Base-by-base conservation (phyloP, 2,113 vertebrate genomes). In the Corythoichthys intestinalis region DNA sequence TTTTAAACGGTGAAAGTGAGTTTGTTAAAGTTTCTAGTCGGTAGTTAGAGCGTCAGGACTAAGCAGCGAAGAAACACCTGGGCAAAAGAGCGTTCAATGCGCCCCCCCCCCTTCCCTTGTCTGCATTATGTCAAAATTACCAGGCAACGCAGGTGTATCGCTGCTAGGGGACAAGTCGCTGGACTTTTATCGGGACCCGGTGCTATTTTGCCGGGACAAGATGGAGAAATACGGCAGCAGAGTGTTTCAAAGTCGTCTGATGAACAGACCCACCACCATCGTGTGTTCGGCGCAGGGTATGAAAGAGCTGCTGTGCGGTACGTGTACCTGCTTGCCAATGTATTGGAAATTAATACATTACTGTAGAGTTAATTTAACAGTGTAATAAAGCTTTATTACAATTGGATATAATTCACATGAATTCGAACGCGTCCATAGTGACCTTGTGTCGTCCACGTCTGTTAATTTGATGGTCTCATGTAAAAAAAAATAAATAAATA, bases 141-240 rank as follows among this genome's bases (percentile, higher is more conserved):
- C 85, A 46, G 90, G 90, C 76, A 84, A 68, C 39, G 79, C 85
- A 57, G 89, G 90, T 37, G 74, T 83, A 7, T 69, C 87, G 46
- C 56, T 90, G 77, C 74, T 91, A 11, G 84, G 88, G 4, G 89
- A 90, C 72, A 89, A 86, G 49, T 87, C 89, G 4, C 50, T 91
- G 68, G 89, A 91, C 50, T 91, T 91, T 37, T 91, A 90, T 76
- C 79, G 84, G 62, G 87, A 90, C 62, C 88, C 89, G 57, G 75
- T 89, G 74, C 66, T 47, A 60, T 90, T 91, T 78, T 90, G 76
- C 69, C 69, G 53, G 65, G 78, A 75, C 48, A 77, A 74, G 75
- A 69, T 86, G 10, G 79, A 88, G 34, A 88, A 83, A 54, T 81
- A 88, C 79, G 63, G 76, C 34, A 72, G 82, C 56, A 74, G 90